phyloP scores from a whole-genome alignment of 2,113 vertebrate genomes.

The Oryzias curvinotus region DNA sequence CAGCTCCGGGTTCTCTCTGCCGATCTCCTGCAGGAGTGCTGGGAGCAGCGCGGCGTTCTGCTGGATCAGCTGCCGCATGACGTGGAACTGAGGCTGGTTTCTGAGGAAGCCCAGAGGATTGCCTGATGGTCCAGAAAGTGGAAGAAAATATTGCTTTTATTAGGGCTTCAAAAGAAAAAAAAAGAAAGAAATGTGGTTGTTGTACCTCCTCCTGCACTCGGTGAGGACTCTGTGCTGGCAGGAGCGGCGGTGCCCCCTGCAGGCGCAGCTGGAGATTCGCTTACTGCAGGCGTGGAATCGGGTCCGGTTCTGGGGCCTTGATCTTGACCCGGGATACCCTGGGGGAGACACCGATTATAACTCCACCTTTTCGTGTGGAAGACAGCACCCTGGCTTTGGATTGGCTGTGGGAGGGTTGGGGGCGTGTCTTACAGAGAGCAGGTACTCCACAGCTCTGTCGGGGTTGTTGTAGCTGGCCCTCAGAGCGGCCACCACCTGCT shows the following conservation, averaged over 20 bases:
- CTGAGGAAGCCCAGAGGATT: conserved; percentile 94
- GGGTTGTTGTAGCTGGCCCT: conserved; percentile 97
- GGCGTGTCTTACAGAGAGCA: conserved; percentile 86
- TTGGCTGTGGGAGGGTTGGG: no score
- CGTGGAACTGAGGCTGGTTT: conserved; percentile 94
- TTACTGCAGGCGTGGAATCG: conserved; percentile 23
- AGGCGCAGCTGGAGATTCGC: conserved; percentile 61
- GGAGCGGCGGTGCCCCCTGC: conserved; percentile 45
- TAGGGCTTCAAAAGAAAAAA: no score
- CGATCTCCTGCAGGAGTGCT: conserved; percentile 92
- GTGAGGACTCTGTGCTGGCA: conserved; percentile 72
- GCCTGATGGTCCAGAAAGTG: conserved; percentile 60
- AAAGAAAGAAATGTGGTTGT: background rate
- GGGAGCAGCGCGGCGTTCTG: conserved; percentile 94
- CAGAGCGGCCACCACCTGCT: conserved; percentile 90
- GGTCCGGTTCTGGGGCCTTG: conserved; percentile 32
- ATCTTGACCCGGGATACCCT: conserved; percentile 90
- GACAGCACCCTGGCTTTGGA: no score
- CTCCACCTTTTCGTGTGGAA: no score
- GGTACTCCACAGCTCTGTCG: conserved; percentile 94
- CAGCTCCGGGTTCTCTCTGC: conserved; percentile 92
- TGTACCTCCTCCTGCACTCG: conserved; percentile 73
- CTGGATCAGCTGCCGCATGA: conserved; percentile 97
- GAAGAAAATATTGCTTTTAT: background rate
- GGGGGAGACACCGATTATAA: conserved; percentile 8